Evolutionary conservation across 2,113 vertebrate species (phyloP), one percentile per base, ranked within the genome.

Genomic region (Psilopogon haemacephalus): DNA sequence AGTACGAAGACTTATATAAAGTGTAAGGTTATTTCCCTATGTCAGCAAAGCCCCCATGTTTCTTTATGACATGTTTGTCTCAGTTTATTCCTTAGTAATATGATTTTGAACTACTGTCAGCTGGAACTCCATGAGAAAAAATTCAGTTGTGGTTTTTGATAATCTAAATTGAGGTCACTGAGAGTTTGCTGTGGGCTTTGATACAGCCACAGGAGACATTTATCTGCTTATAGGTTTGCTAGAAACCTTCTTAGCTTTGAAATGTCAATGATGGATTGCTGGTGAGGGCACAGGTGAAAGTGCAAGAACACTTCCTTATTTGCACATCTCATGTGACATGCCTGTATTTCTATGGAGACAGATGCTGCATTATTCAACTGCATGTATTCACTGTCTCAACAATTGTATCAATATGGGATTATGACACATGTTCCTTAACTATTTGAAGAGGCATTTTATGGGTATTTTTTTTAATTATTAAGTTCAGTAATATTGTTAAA

Each of bases 301-400:
- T 96, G 40, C 42, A 94, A 94, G 63, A 95, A 74, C 65, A 35
- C 16, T 82, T 94, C 8, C 56, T 88, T 48, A 67, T 55, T 35
- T 90, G 44, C 67, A 92, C 24, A 17, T 40, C 65, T 16, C 8
- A 1, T 88, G 59, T 40, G 83, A 12, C 19, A n/a, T 76, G 73
- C 62, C 62, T 86, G 6, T 58, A 32, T 72, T 93, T 73, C 75
- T 65, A 5, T 55, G 30, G 14, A 20, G 4, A 18, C 1, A 2
- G 77, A 70, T 88, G 59, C 83, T 89, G 14, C 16, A 23, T n/a
- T 85, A 56, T 54, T 59, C 35, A 77, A 2, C 56, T 88, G 42
- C 23, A 86, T 26, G 27, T 68, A 26, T 52, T 21, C 37, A 60
- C 62, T 84, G 17, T 40, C 21, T 95, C 81, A 85, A 9, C 82